A percentile compares a stretch with the other conserved stretches of the same genome.
Evolutionary conservation across 2,888 invertebrate genomes (phyloP).

Genomic region (Mythimna impura): DNA sequence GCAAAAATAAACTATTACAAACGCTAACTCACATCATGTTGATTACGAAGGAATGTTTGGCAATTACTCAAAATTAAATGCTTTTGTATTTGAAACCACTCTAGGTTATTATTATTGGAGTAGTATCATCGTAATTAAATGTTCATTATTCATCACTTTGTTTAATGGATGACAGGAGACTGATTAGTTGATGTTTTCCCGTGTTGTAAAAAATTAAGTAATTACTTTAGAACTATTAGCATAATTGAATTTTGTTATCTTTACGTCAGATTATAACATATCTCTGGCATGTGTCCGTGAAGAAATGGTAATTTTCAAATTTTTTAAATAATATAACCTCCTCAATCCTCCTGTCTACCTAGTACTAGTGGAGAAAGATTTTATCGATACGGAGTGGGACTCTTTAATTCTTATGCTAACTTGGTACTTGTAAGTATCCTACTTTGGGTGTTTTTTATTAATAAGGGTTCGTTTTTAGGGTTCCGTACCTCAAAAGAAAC

Average conservation of each 20-base stretch:
- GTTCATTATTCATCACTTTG: background rate
- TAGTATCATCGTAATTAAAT: conserved; percentile 15
- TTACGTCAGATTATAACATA: conserved; percentile 4
- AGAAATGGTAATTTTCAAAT: background rate
- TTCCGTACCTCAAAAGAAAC: too few species aligned
- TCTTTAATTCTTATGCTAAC: background rate
- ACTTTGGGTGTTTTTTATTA: background rate
- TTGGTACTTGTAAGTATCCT: background rate
- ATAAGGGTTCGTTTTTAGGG: too few species aligned
- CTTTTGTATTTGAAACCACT: conserved; percentile 22
- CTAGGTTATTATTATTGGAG: conserved; percentile 21
- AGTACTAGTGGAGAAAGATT: background rate
- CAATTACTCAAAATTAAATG: conserved; percentile 28
- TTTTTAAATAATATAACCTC: background rate
- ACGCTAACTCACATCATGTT: background rate
- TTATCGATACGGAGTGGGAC: too few species aligned
- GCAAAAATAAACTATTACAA: background rate
- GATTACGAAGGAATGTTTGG: conserved; percentile 20
- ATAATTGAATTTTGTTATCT: background rate
- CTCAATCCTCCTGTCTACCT: background rate
- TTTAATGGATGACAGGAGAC: conserved; percentile 9
- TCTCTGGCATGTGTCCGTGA: background rate
- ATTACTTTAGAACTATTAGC: conserved; percentile 9
- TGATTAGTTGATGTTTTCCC: conserved; percentile 4
- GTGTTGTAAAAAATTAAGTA: background rate